A percentile compares a stretch with the other conserved stretches of the same genome.
Evolutionary conservation across 2,888 invertebrate genomes (phyloP).

Genomic region (Oxyscelio sp.): DNA sequence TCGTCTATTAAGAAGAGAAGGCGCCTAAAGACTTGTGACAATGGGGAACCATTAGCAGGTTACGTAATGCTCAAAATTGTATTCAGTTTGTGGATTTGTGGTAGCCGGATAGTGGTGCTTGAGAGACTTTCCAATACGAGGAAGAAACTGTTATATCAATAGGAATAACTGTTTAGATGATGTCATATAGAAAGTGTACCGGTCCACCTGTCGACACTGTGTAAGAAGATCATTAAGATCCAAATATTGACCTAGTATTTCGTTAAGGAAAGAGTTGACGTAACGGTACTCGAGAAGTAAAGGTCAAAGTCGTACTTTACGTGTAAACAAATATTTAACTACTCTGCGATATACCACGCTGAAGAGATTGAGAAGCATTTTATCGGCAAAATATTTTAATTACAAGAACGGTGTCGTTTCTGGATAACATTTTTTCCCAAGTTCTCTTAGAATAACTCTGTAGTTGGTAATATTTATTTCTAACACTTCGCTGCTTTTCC

Average conservation of each 20-base stretch:
- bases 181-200: constrained; percentile 8
- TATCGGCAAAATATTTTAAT: not conserved
- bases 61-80: not conserved
- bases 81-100: not conserved
- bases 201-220: constrained; percentile 18
- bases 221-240: constrained; percentile 13
- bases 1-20: not conserved
- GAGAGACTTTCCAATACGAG: not conserved
- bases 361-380: not conserved
- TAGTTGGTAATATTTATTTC: too few relatives aligned
- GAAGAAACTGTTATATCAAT: constrained; percentile 23
- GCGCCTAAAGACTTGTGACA: not conserved
- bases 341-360: not conserved
- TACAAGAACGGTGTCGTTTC: constrained; percentile 1
- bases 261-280: not conserved
- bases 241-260: constrained; percentile 42
- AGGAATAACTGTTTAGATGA: constrained; percentile 11
- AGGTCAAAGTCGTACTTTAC: constrained; percentile 15
- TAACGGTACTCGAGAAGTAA: constrained; percentile 31
- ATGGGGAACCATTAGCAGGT: not conserved
- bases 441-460: too few relatives aligned
- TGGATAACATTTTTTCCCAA: not conserved
- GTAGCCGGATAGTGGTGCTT: not conserved
- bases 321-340: constrained; percentile 24
- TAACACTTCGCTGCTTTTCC: too few relatives aligned